phyloP scores from a whole-genome alignment of 2,797 vertebrate species.

The Etheostoma perlongum region DNA sequence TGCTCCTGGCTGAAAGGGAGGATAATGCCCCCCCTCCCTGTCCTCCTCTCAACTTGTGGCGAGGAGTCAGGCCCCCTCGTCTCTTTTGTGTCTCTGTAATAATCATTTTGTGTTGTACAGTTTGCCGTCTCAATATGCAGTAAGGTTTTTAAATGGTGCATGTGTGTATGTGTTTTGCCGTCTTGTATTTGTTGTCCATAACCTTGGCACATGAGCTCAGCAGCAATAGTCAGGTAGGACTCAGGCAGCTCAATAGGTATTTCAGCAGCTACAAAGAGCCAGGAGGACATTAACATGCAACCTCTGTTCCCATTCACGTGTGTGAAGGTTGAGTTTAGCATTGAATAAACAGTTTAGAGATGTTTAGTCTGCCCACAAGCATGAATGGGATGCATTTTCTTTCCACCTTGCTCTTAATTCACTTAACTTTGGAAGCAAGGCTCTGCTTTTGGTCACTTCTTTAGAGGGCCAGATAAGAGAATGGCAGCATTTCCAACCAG shows the following conservation, averaged over 20 bases:
- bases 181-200: conserved; percentile 51
- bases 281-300: conserved; percentile 73
- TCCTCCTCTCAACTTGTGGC: conserved; percentile 27
- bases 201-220: conserved; percentile 73
- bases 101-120: conserved; percentile 65
- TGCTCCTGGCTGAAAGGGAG: conserved; percentile 42
- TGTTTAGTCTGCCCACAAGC: conserved; percentile 30
- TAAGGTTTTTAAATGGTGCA: conserved; percentile 70
- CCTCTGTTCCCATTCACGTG: conserved; percentile 71
- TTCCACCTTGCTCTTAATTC: conserved; percentile 40
- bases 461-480: conserved; percentile 33
- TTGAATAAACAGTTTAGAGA: conserved; percentile 60
- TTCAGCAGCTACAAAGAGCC: conserved; percentile 62
- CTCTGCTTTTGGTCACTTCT: conserved; percentile 61
- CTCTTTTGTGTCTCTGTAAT: conserved; percentile 57
- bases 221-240: conserved; percentile 50
- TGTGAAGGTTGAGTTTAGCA: conserved; percentile 72
- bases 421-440: conserved; percentile 52
- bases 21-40: conserved; percentile 34
- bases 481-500: conserved; percentile 34
- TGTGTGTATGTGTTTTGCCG: conserved; percentile 53
- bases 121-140: conserved; percentile 69
- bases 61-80: conserved; percentile 55
- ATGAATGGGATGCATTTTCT: conserved; percentile 57
- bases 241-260: conserved; percentile 54